Percentiles rank a stretch among this genome's conserved stretches.
These are phyloP conservation scores for Drosophila bipectinata DNA, from an alignment of 1,140 invertebrate species.

Conservation along the genomic window DNA sequence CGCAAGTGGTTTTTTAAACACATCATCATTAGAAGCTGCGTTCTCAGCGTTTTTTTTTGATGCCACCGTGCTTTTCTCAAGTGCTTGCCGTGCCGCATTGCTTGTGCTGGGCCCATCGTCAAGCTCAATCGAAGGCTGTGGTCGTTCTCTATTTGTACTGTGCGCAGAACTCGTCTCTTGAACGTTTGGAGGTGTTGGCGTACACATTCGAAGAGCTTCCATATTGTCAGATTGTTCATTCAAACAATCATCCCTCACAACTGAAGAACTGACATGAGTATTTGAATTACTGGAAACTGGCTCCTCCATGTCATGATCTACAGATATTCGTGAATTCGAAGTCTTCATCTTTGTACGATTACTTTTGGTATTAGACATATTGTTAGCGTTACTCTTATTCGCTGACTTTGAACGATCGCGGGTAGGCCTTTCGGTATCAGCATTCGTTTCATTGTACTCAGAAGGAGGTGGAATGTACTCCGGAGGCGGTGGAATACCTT, in stretches of 20 bases:
- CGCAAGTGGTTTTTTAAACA: slow-evolving; percentile 52
- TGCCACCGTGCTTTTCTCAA: slow-evolving; percentile 4
- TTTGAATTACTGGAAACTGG: neutral
- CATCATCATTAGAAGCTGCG: neutral
- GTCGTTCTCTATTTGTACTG: neutral
- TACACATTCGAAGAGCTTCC: slow-evolving; percentile 28
- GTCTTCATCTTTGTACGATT: neutral
- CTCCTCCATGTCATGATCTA: neutral
- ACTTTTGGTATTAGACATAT: neutral
- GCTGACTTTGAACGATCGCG: neutral
- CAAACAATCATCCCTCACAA: neutral
- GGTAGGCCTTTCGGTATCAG: neutral
- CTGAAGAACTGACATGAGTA: neutral
- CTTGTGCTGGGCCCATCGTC: slow-evolving; percentile 59
- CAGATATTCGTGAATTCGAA: neutral
- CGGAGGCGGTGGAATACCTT: neutral
- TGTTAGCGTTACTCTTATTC: neutral
- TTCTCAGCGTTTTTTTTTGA: neutral
- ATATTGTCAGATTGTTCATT: slow-evolving; percentile 14
- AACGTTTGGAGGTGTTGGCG: slow-evolving; percentile 5
- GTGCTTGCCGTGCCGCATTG: slow-evolving; percentile 26
- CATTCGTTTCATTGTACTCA: neutral
- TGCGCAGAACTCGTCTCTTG: neutral
- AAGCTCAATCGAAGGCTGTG: neutral
- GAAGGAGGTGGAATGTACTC: neutral